Percentiles rank a stretch among this genome's conserved stretches.
Conservation (phyloP, 2,113 vertebrate genomes). For the Proterorhinus semilunaris region DNA sequence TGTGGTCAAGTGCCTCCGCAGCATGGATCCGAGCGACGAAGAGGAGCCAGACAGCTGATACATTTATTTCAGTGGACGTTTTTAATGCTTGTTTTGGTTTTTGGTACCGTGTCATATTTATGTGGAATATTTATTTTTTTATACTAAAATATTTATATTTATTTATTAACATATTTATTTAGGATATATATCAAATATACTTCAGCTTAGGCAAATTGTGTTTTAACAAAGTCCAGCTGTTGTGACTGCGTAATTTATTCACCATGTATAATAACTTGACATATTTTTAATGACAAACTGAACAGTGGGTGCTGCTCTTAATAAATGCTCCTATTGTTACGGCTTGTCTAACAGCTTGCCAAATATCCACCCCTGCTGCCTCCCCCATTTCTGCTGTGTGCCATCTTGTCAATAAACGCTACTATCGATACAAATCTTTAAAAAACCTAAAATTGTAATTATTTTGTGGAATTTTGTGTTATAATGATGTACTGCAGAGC, state of each 20-base stretch:
- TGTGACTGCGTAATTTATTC: background rate
- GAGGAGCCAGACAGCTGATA: constrained; percentile 36
- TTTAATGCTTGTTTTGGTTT: background rate
- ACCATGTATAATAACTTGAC: background rate
- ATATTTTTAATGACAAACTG: background rate
- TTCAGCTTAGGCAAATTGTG: background rate
- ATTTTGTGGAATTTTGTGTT: background rate
- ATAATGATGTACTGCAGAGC: background rate
- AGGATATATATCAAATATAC: background rate
- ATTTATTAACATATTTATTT: constrained; percentile 62
- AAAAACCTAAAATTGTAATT: background rate
- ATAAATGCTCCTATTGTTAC: background rate
- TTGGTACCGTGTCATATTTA: background rate
- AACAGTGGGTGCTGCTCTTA: too few species aligned
- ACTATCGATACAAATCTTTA: background rate
- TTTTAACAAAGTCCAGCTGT: background rate
- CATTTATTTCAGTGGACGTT: constrained; percentile 3
- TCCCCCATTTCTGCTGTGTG: background rate
- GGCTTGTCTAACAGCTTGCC: background rate
- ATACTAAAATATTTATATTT: constrained; percentile 36
- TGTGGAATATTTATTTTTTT: constrained; percentile 13
- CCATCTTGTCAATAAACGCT: background rate
- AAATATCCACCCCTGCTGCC: background rate
- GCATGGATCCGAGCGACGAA: constrained; percentile 18
- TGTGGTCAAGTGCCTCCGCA: constrained; percentile 48